These are phyloP conservation scores for Enteromius fasciolatus DNA, from an alignment of 2,797 vertebrate species.

Conservation along the genomic window DNA sequence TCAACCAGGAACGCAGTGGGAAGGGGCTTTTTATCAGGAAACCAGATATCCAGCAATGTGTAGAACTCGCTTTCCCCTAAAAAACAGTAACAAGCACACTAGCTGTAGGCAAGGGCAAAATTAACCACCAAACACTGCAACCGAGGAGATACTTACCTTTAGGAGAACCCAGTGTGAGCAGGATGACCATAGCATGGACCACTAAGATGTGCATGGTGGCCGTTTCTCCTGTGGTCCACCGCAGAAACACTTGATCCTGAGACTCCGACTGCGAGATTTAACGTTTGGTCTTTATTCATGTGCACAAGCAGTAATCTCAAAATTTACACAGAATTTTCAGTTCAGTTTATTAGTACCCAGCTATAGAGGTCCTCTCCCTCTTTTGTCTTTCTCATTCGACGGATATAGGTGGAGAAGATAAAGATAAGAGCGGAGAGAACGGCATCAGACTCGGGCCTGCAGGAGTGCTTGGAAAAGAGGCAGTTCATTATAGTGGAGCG, in stretches of 20 bases:
- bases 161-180: conserved; percentile 86
- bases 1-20: conserved; percentile 98
- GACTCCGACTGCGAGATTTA: conserved; percentile 86
- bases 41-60: conserved; percentile 93
- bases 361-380: conserved; percentile 98
- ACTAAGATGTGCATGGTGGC: conserved; percentile 99
- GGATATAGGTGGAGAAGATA: conserved; percentile 91
- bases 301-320: not conserved
- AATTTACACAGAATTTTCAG: not conserved
- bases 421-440: conserved; percentile 89
- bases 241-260: conserved; percentile 97
- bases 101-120: not conserved
- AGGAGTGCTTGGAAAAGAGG: conserved; percentile 91
- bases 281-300: not conserved
- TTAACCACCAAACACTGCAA: not conserved
- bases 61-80: conserved; percentile 88
- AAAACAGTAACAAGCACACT: conserved; percentile 8
- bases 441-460: conserved; percentile 83
- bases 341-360: conserved; percentile 83
- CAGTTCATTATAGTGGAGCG: conserved; percentile 98
- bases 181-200: conserved; percentile 98
- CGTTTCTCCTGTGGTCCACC: conserved; percentile 94
- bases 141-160: conserved; percentile 68
- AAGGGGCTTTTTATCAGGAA: conserved; percentile 94
- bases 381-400: conserved; percentile 95